phyloP scores from a whole-genome alignment of 2,888 invertebrate species.

The Monopis laevigella region DNA sequence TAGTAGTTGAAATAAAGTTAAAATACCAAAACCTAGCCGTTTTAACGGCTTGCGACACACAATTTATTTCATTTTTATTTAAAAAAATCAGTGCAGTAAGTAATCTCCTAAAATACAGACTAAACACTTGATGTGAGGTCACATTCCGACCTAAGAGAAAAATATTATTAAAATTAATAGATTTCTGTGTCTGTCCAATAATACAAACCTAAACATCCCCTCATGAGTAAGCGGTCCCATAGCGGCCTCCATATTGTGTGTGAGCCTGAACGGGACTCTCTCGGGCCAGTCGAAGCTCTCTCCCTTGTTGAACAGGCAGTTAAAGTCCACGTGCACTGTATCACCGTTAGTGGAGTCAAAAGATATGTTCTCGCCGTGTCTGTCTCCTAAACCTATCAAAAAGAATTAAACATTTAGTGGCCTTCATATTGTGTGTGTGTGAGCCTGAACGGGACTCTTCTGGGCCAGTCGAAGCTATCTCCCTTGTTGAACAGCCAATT shows the following conservation, averaged over 20 bases:
- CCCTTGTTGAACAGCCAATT: conserved; percentile 97
- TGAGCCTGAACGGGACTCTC: conserved; percentile 91
- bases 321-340: conserved; percentile 97
- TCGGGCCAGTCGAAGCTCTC: conserved; percentile 90
- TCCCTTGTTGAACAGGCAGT: conserved; percentile 95
- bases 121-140: too few species aligned
- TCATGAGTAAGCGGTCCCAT: conserved; percentile 96
- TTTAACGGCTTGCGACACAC: too few species aligned
- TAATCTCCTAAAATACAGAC: too few species aligned
- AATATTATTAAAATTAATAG: too few species aligned
- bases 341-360: conserved; percentile 94
- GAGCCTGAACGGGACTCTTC: conserved; percentile 90
- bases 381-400: conserved; percentile 88
- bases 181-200: too few species aligned
- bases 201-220: conserved; percentile 75
- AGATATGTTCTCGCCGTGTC: conserved; percentile 96
- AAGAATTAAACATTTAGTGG: too few species aligned
- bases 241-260: conserved; percentile 96
- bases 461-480: conserved; percentile 88
- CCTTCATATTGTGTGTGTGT: too few species aligned
- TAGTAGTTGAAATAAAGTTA: too few species aligned
- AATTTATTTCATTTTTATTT: too few species aligned
- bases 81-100: too few species aligned
- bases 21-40: too few species aligned
- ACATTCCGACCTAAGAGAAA: too few species aligned